Conservation (phyloP, 1,140 invertebrate genomes). For the Muscidifurax raptorellus region DNA sequence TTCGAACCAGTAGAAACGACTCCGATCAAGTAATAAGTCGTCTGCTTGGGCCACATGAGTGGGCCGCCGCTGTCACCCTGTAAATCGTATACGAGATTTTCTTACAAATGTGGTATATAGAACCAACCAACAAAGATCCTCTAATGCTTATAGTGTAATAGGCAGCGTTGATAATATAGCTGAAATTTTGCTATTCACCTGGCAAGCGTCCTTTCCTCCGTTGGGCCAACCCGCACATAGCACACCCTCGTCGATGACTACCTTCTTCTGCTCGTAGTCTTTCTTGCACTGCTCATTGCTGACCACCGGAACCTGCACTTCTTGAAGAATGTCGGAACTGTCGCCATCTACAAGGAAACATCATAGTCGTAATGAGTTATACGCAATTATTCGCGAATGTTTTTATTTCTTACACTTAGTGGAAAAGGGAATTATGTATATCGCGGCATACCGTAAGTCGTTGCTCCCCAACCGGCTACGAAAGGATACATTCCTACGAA, state of each 20-base stretch:
- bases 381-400: neutral
- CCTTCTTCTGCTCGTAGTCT: constrained; percentile 77
- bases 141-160: no score
- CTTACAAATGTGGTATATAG: no score
- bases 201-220: constrained; percentile 89
- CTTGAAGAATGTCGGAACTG: constrained; percentile 69
- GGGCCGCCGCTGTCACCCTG: constrained; percentile 92
- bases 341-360: no score
- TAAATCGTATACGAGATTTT: neutral
- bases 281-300: constrained; percentile 74
- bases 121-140: no score
- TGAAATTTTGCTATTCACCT: constrained; percentile 72
- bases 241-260: constrained; percentile 80
- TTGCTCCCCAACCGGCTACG: constrained; percentile 85
- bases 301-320: constrained; percentile 83
- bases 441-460: constrained; percentile 76
- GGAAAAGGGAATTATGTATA: neutral
- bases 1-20: constrained; percentile 85
- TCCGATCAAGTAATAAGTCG: constrained; percentile 80
- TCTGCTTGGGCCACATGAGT: constrained; percentile 77
- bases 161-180: no score
- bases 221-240: constrained; percentile 85
- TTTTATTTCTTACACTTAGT: neutral
- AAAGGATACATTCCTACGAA: constrained; percentile 77
- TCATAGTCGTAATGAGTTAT: no score